Conservation (phyloP, 1,140 invertebrate genomes). For the Goniozus legneri region DNA sequence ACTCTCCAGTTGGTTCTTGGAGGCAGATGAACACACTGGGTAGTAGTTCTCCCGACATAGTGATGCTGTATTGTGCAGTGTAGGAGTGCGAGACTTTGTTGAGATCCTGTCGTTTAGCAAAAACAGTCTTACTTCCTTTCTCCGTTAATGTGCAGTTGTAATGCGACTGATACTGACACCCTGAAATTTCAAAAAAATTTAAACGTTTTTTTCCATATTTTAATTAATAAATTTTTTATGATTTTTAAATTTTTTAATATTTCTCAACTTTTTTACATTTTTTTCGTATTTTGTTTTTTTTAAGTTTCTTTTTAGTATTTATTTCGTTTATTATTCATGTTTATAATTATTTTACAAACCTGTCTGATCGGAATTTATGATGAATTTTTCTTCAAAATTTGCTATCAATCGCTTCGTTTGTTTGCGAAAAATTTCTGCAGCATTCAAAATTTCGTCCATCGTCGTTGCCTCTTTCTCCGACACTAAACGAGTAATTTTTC, state of each 20-base stretch:
- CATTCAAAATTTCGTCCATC: constrained; percentile 13
- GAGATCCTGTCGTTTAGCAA: neutral
- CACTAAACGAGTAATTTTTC: constrained; percentile 25
- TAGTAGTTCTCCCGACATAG: constrained; percentile 7
- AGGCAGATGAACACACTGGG: constrained; percentile 13
- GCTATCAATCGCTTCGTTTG: constrained; percentile 5
- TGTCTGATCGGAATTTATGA: constrained; percentile 17
- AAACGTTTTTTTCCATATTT: too few species aligned
- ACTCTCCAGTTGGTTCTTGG: constrained; percentile 10
- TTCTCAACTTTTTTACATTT: too few species aligned
- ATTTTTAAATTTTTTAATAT: too few species aligned
- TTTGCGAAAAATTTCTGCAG: constrained; percentile 8
- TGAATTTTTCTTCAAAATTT: constrained; percentile 5
- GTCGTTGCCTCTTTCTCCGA: constrained; percentile 15
- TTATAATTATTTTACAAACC: too few species aligned
- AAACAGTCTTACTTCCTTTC: neutral
- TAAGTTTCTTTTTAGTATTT: too few species aligned
- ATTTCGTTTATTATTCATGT: too few species aligned
- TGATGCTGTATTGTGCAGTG: constrained; percentile 14
- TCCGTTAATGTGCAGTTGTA: neutral
- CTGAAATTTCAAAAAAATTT: constrained; percentile 8
- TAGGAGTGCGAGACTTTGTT: too few species aligned
- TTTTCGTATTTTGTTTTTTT: too few species aligned
- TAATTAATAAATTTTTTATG: too few species aligned
- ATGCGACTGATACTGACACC: constrained; percentile 7